phyloP scores from a whole-genome alignment of 2,113 vertebrate species.

The Hydrochoerus hydrochaeris region DNA sequence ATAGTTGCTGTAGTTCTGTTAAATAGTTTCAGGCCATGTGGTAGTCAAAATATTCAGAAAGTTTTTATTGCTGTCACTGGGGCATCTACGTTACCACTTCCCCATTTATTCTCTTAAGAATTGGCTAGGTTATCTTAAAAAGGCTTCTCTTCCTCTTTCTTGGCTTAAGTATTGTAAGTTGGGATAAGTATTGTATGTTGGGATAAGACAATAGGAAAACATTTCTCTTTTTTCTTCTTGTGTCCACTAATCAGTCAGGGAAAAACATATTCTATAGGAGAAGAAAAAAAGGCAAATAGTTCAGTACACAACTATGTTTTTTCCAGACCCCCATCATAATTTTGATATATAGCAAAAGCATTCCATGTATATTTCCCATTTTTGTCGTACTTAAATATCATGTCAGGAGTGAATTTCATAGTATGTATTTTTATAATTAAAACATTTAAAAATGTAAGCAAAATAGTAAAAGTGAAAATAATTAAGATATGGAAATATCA shows the following conservation, averaged over 20 bases:
- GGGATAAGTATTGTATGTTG: neutral
- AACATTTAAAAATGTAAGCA: neutral
- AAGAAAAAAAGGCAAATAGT: neutral
- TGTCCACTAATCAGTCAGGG: neutral
- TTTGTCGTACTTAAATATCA: neutral
- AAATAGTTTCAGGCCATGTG: neutral
- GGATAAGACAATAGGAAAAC: neutral
- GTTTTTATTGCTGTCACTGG: neutral
- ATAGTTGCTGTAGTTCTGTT: neutral
- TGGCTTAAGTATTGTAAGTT: neutral
- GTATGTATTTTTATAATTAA: neutral
- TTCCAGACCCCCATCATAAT: neutral
- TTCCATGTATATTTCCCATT: neutral
- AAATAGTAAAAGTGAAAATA: neutral
- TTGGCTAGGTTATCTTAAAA: neutral
- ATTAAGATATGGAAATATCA: neutral
- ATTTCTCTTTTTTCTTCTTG: neutral
- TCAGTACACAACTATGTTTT: neutral
- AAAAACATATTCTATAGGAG: neutral
- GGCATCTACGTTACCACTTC: neutral
- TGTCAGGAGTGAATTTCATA: neutral
- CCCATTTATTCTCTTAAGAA: neutral
- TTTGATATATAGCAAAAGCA: neutral
- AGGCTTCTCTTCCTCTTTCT: neutral
- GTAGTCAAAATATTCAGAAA: neutral